Conservation (phyloP, 2,113 vertebrate species). For the Riparia riparia region DNA sequence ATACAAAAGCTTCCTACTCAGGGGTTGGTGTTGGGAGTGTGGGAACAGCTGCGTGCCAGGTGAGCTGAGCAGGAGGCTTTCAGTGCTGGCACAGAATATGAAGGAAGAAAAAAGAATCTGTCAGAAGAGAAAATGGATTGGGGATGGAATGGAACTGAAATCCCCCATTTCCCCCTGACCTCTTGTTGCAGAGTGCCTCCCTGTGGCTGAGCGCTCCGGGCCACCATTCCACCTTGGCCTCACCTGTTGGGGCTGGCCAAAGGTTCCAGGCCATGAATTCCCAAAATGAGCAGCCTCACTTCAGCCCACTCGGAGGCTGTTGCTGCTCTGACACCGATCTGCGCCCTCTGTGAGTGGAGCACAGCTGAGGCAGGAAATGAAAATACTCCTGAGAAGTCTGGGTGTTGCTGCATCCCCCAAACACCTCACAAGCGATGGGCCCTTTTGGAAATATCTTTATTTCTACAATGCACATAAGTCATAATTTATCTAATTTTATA, state of each 20-base stretch:
- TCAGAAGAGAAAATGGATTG: background rate
- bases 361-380: background rate
- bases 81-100: background rate
- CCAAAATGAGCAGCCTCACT: background rate
- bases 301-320: background rate
- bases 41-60: background rate
- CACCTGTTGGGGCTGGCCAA: background rate
- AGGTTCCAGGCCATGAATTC: background rate
- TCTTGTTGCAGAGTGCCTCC: slow-evolving; percentile 37
- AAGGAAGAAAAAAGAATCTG: background rate
- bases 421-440: background rate
- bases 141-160: fast-evolving
- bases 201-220: background rate
- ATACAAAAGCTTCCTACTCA: background rate
- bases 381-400: background rate
- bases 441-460: background rate
- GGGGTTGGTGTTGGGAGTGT: background rate
- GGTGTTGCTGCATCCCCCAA: background rate
- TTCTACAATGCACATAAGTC: background rate
- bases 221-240: background rate
- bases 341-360: background rate
- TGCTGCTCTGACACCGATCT: background rate
- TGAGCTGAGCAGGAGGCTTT: background rate
- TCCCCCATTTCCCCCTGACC: fast-evolving
- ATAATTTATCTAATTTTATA: background rate